Percentiles rank a stretch among this genome's conserved stretches.
Evolutionary conservation across 2,888 invertebrate species (phyloP).

Genomic region (Pterostichus madidus): DNA sequence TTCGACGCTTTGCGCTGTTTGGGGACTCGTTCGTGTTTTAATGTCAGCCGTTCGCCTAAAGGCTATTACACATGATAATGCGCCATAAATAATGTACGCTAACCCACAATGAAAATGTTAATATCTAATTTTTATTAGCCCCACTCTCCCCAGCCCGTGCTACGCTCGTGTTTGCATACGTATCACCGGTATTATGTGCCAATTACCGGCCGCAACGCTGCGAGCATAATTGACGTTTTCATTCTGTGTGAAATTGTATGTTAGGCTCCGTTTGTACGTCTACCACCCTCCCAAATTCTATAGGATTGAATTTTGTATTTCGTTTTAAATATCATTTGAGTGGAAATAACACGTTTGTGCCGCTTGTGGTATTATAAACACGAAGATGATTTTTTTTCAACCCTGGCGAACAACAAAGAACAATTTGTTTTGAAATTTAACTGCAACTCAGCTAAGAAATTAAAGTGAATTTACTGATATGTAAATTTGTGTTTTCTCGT

Average conservation of each 20-base stretch:
- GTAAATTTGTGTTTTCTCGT: background rate
- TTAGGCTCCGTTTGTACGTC: slow-evolving; percentile 37
- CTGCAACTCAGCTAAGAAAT: slow-evolving; percentile 2
- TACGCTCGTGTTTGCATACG: slow-evolving; percentile 58
- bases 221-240: slow-evolving; percentile 65
- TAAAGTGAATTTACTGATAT: slow-evolving; percentile 3
- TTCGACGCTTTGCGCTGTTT: slow-evolving; percentile 18
- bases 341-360: slow-evolving; percentile 42
- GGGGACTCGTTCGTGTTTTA: slow-evolving; percentile 61
- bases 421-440: slow-evolving; percentile 19
- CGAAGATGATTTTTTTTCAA: slow-evolving; percentile 46
- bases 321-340: slow-evolving; percentile 59
- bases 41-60: slow-evolving; percentile 66
- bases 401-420: slow-evolving; percentile 14
- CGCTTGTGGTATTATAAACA: slow-evolving; percentile 32
- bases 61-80: slow-evolving; percentile 67
- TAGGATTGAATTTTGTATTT: slow-evolving; percentile 57
- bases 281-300: slow-evolving; percentile 49
- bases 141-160: slow-evolving; percentile 9
- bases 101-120: slow-evolving; percentile 67
- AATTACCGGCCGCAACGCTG: slow-evolving; percentile 62
- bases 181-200: slow-evolving; percentile 65
- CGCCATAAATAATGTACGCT: slow-evolving; percentile 65
- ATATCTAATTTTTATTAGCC: slow-evolving; percentile 66
- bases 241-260: slow-evolving; percentile 66